Evolutionary conservation across 2,113 vertebrate species (phyloP), one percentile per base, ranked within the genome.

Genomic region (Vireo altiloquus): DNA sequence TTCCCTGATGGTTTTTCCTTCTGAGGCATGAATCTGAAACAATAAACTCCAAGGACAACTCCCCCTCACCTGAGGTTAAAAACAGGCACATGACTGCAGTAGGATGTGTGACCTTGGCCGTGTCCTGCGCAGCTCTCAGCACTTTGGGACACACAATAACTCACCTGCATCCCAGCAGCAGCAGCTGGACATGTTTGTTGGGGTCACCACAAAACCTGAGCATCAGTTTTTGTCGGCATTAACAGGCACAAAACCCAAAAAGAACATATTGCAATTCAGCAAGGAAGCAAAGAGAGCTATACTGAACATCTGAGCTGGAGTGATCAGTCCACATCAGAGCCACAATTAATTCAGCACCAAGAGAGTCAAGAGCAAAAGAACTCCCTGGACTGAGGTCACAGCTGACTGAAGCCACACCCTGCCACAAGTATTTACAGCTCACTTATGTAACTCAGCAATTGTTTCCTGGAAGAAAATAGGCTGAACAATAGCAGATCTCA

Each of bases 311-410:
- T 33, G 39, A 82, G 66, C 33, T 5, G 5, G 4, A 71, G n/a
- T 2, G 13, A 17, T 11, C 6, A 5, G 35, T 11, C 19, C 22
- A 24, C 11, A 2, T 0, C 4, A 0, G 28, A 40, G 37, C 72
- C 57, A 47, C 24, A 8, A 28, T 65, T 90, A 66, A 42, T 5
- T 82, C 50, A 80, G 70, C 47, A 87, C 31, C 6, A 76, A 80
- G 79, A 1, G 13, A 82, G 31, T 40, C 44, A 33, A 84, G 66
- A 54, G 79, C 35, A 20, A 35, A 77, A 69, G 78, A 59, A 78
- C 63, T 61, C 46, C 1, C 15, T 23, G 84, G 53, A 9, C 82
- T 80, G 66, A 89, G 70, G 57, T 94, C 87, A 92, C 49, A 39
- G 74, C 54, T 63, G 53, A 31, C 69, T 33, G 24, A 25, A 86